Evolutionary conservation across 1,140 invertebrate genomes (phyloP), one percentile per base, ranked within the genome.

Genomic region (Drosophila pseudoananassae): DNA sequence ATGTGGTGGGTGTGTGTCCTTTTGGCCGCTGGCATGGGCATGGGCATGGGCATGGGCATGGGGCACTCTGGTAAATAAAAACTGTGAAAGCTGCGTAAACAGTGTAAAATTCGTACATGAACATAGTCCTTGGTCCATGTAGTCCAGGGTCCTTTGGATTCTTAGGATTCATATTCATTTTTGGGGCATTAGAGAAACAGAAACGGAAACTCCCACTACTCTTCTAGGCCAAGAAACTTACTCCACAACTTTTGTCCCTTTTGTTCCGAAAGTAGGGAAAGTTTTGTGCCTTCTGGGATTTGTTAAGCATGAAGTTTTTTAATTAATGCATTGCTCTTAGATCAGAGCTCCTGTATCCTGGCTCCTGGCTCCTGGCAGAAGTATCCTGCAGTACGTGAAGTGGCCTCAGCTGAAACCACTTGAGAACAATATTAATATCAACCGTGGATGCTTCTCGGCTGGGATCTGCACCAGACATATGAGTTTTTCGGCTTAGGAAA

Each of bases 21-120:
- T 85, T 79, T 65, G 49, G 61, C 59, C 64, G 15, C 23, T 45
- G 33, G 78, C 78, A 15, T n/a, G n/a, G n/a, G n/a, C n/a, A n/a
- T n/a, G n/a, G n/a, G n/a, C n/a, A n/a, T n/a, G n/a, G n/a, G n/a
- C n/a, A n/a, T 46, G 33, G 25, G 25, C 5, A 6, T n/a, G 49
- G 33, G 25, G 25, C 5, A 6, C 25, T 36, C 10, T n/a, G 33
- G 33, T n/a, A 36, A 36, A 36, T 36, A 36, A 43, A 43, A 15
- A 17, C 14, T 43, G n/a, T 43, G 40, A 43, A 43, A 43, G 14
- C 40, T 43, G 15, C 14, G 12, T 40, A 40, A 31, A 31, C 31
- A 9, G 31, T 31, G 31, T 10, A 36, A 36, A 12, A 12, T 36
- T 36, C 33, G 1, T 12, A 4, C 33, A 36, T 36, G 33, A 36